phyloP scores from a whole-genome alignment of 2,888 invertebrate species.

The Aradus depressus region DNA sequence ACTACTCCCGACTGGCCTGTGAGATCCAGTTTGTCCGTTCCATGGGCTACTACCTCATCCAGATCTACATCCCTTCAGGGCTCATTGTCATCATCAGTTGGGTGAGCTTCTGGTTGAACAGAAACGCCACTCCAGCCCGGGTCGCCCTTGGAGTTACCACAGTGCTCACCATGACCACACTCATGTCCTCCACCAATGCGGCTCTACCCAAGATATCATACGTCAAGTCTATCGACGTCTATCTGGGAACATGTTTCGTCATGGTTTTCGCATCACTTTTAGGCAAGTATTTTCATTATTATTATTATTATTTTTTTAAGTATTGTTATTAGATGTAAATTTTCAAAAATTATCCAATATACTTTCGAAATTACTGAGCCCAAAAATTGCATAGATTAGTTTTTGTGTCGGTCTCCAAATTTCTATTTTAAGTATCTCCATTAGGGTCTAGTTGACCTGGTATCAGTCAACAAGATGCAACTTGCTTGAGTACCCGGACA shows the following conservation, averaged over 20 bases:
- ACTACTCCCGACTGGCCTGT: constrained; percentile 91
- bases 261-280: constrained; percentile 97
- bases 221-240: constrained; percentile 95
- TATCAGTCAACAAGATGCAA: no score
- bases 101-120: constrained; percentile 94
- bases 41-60: constrained; percentile 97
- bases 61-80: constrained; percentile 95
- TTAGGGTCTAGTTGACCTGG: no score
- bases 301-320: no score
- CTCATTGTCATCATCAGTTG: constrained; percentile 94
- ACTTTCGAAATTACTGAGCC: no score
- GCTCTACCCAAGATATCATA: constrained; percentile 96
- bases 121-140: constrained; percentile 87
- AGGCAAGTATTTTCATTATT: constrained; percentile 62
- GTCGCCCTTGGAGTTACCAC: constrained; percentile 90
- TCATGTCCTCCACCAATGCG: constrained; percentile 93
- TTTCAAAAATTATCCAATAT: no score
- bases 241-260: constrained; percentile 94
- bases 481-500: no score
- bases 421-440: no score
- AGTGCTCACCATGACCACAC: constrained; percentile 94
- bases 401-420: no score
- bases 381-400: no score
- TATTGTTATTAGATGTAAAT: no score
- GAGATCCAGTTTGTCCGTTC: constrained; percentile 94